A percentile compares a stretch with the other conserved stretches of the same genome.
These are phyloP conservation scores for Callorhinus ursinus DNA, from an alignment of 2,113 vertebrate genomes.

Conservation along the genomic window DNA sequence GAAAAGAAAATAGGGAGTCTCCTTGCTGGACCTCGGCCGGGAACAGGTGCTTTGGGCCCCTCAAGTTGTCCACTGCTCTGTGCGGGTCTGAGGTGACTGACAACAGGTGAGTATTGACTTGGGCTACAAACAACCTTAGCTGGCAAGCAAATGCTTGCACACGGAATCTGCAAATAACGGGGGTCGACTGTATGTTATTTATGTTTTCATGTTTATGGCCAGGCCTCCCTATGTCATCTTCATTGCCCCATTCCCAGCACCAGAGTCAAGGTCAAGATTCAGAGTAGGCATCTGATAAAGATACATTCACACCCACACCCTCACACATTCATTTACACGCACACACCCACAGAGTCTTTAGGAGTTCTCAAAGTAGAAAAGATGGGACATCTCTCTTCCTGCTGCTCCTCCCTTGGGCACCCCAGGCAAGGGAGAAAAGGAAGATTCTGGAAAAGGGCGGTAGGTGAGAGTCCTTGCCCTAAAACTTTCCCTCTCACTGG, in stretches of 20 bases:
- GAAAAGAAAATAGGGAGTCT: fast-evolving
- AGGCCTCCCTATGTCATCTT: background rate
- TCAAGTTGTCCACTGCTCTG: fast-evolving
- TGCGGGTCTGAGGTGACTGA: fast-evolving
- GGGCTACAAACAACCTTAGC: background rate
- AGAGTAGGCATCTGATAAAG: background rate
- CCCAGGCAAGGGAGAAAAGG: background rate
- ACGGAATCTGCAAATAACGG: background rate
- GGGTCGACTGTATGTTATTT: fast-evolving
- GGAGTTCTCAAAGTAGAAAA: background rate
- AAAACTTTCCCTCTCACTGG: fast-evolving
- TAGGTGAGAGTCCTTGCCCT: background rate
- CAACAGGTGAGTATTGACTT: background rate
- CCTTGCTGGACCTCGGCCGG: background rate
- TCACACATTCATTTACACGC: background rate
- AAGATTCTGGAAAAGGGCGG: background rate
- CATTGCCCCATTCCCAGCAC: background rate
- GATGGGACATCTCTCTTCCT: background rate
- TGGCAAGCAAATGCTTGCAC: background rate
- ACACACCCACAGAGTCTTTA: background rate
- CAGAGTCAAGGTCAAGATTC: background rate
- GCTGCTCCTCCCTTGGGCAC: background rate
- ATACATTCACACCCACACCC: background rate
- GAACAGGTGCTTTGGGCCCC: fast-evolving
- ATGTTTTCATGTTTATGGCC: fast-evolving